Evolutionary conservation across 1,140 invertebrate genomes (phyloP), one percentile per base, ranked within the genome.

Genomic region (Pachyrhynchus sulphureomaculatus): DNA sequence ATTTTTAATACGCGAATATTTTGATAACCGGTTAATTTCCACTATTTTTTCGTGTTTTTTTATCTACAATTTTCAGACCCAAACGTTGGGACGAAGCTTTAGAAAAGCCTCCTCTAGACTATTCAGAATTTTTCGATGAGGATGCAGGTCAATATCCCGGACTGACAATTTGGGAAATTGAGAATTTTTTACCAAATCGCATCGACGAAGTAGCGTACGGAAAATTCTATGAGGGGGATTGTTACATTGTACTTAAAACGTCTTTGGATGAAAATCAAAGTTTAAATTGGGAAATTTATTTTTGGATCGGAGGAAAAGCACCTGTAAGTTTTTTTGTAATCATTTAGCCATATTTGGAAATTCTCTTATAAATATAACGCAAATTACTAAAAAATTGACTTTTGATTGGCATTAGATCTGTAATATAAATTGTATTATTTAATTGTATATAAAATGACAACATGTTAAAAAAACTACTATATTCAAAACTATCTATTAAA

Each of bases 141-240:
- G 95, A 98, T 75, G 93, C 96, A 1, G 96, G 96, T 4, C 93
- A 96, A 73, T 83, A 89, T 37, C 88, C 89, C 0, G 93, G 93
- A 17, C 70, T 98, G 15, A 88, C 89, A 2, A 88, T 96, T 59
- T 99, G 96, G 95, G 96, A 98, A 81, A 99, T 99, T 60, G 96
- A 99, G 78, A 99, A 99, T 76, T 99, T 99, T 76, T 80, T 99
- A 57, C 97, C 97, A 0, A 97, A 96, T 76, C 88, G 89, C 71
- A 89, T 98, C 56, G 90, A 93, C 58, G 87, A 93, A 83, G 91
- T 89, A 9, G 86, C 92, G 0, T 89, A 97, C 79, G 97, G 98
- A 5, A 98, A 98, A 78, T 99, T 99, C 78, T 99, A 98, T 75
- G 95, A 99, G 80, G 97, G 93, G 12, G 98, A 99, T 78, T 99